Conservation (phyloP, 2,113 vertebrate species). For the Pseudorhombus dupliciocellatus region DNA sequence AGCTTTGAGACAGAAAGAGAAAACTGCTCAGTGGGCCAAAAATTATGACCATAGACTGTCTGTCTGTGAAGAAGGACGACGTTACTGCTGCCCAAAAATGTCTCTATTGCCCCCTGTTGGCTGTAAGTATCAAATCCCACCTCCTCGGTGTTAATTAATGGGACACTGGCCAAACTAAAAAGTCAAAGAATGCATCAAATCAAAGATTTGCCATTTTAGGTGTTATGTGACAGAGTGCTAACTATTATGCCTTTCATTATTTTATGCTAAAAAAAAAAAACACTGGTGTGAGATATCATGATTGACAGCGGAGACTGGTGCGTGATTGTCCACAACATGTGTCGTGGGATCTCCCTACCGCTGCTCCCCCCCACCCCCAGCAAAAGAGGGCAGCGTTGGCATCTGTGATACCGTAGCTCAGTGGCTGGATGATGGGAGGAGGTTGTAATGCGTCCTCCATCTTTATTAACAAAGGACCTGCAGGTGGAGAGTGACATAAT, state of each 20-base stretch:
- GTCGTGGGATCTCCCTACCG: too few relatives aligned
- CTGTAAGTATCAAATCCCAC: background rate
- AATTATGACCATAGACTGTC: background rate
- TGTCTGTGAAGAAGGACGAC: background rate
- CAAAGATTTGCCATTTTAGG: too few relatives aligned
- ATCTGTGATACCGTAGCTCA: background rate
- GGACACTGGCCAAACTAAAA: too few relatives aligned
- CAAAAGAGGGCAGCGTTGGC: background rate
- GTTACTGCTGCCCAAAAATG: background rate
- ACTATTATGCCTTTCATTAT: too few relatives aligned
- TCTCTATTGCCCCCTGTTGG: background rate
- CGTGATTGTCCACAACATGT: too few relatives aligned
- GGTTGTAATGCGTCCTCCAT: background rate
- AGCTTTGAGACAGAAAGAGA: conserved; percentile 29
- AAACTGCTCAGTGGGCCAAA: conserved; percentile 27
- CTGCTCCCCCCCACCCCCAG: too few relatives aligned
- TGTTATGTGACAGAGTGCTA: too few relatives aligned
- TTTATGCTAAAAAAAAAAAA: too few relatives aligned
- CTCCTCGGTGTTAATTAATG: background rate
- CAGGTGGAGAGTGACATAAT: background rate
- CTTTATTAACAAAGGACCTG: background rate
- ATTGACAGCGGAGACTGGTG: too few relatives aligned
- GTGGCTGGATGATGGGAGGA: background rate
- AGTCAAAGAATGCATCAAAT: too few relatives aligned
- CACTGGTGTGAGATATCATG: too few relatives aligned